Evolutionary conservation across 2,113 vertebrate genomes (phyloP).

Genomic region (Oreochromis tanganicae): DNA sequence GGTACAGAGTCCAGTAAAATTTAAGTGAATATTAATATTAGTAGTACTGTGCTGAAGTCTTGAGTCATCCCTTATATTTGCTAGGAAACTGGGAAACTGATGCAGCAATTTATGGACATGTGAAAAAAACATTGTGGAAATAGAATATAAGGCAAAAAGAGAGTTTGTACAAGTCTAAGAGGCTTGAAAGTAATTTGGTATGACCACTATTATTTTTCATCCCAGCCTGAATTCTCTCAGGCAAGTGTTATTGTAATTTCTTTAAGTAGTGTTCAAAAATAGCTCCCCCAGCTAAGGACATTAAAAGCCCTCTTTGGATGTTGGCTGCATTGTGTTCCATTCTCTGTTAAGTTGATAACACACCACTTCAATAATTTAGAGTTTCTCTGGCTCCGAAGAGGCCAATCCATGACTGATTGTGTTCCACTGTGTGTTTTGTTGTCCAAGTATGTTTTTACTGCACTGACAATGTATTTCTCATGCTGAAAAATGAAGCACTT

Average conservation of each 20-base stretch:
- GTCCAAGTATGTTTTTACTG: not conserved
- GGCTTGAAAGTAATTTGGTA: not conserved
- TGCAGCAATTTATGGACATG: not conserved
- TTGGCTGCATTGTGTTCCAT: no score
- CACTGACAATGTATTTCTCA: not conserved
- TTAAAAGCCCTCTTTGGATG: not conserved
- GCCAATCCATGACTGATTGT: not conserved
- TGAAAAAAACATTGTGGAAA: not conserved
- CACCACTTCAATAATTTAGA: not conserved
- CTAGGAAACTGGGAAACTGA: not conserved
- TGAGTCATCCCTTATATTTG: not conserved
- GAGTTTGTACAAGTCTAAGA: not conserved
- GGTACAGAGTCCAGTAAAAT: not conserved
- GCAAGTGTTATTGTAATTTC: not conserved
- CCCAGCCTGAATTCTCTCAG: not conserved
- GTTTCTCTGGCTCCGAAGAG: not conserved
- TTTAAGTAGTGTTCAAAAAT: not conserved
- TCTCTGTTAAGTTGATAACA: not conserved
- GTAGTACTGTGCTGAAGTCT: not conserved
- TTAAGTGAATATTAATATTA: not conserved
- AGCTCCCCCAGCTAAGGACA: not conserved
- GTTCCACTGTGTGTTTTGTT: not conserved
- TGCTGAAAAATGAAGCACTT: not conserved
- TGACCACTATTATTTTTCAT: not conserved
- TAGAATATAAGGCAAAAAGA: not conserved